Percentiles rank a stretch among this genome's conserved stretches.
These are phyloP conservation scores for Heterodera filipjevi DNA, from an alignment of 2,888 invertebrate genomes.

Conservation along the genomic window DNA sequence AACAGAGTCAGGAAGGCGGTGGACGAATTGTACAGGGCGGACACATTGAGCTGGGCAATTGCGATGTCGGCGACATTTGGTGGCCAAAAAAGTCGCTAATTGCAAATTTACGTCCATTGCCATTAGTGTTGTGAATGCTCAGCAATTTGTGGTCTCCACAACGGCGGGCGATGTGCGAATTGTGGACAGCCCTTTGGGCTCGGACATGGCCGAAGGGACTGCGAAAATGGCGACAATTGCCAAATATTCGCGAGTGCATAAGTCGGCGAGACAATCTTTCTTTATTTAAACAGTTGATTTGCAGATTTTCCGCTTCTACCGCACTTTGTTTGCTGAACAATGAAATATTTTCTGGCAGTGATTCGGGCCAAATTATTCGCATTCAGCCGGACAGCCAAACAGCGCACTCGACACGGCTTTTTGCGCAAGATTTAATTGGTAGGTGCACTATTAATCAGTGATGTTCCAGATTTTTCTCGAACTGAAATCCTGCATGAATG, in stretches of 20 bases:
- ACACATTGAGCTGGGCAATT: constrained; percentile 3
- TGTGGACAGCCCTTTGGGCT: constrained; percentile 17
- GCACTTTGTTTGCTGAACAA: constrained; percentile 38
- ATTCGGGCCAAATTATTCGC: constrained; percentile 38
- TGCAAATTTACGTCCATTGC: background rate
- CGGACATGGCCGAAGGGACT: background rate
- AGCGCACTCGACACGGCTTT: constrained; percentile 11
- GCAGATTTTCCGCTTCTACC: constrained; percentile 33
- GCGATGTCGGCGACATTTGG: constrained; percentile 32
- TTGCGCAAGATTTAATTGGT: constrained; percentile 21
- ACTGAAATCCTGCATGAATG: too few species aligned
- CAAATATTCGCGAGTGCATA: constrained; percentile 18
- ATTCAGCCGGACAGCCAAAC: constrained; percentile 25
- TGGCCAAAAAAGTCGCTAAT: background rate
- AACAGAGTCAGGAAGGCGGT: constrained; percentile 4
- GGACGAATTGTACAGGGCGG: background rate
- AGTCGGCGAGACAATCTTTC: background rate
- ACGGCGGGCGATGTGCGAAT: constrained; percentile 30
- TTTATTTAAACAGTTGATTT: constrained; percentile 13
- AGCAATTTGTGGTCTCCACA: constrained; percentile 29
- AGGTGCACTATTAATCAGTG: background rate
- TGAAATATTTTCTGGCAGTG: constrained; percentile 41
- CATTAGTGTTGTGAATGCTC: constrained; percentile 16
- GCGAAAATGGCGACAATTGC: constrained; percentile 15
- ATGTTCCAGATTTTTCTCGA: too few species aligned